Conservation (phyloP, 2,797 vertebrate genomes). For the Micrastur ruficollis region DNA sequence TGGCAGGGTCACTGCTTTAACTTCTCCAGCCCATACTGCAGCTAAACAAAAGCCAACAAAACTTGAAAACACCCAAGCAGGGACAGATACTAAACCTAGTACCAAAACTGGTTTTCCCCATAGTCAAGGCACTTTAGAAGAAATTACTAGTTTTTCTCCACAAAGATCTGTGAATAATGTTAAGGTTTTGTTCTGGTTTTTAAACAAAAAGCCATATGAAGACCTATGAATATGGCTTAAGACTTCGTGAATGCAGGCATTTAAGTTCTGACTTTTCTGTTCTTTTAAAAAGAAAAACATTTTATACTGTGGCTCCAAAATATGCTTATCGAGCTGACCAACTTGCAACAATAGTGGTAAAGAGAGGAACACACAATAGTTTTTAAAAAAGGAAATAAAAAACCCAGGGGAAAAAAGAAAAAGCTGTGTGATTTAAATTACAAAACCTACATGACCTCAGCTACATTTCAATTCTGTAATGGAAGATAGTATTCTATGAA, state of each 20-base stretch:
- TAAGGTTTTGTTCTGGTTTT: neutral
- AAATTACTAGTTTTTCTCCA: neutral
- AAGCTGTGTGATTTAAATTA: neutral
- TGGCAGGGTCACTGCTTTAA: neutral
- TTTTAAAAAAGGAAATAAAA: neutral
- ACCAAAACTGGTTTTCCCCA: neutral
- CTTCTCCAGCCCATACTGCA: neutral
- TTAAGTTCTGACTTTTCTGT: neutral
- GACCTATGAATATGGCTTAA: neutral
- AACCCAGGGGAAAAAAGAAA: too few species aligned
- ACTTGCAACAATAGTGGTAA: neutral
- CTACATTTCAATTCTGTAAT: neutral
- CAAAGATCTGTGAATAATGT: neutral
- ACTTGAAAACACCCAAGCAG: neutral
- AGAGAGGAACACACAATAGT: neutral
- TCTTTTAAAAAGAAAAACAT: neutral
- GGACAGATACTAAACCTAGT: neutral
- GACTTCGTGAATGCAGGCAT: neutral
- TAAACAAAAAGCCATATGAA: neutral
- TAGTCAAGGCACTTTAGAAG: neutral
- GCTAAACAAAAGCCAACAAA: neutral
- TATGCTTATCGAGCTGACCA: neutral
- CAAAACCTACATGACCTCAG: neutral
- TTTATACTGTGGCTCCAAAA: neutral
- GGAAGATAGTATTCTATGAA: neutral